These are phyloP conservation scores for Chromobotia macracanthus DNA, from an alignment of 2,797 vertebrate genomes.

Conservation along the genomic window DNA sequence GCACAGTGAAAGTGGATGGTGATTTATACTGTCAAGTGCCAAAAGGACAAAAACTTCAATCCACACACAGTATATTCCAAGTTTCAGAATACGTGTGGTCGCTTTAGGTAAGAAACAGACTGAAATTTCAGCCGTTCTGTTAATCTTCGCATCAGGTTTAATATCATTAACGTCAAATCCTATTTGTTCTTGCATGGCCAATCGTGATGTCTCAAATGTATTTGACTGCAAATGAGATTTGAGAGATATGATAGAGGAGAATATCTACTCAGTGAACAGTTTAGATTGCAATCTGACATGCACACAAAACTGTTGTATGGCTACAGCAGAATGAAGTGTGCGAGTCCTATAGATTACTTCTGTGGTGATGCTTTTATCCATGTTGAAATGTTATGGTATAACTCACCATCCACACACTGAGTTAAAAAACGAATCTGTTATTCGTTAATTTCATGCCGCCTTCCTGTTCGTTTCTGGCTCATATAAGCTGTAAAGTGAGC, in stretches of 20 bases:
- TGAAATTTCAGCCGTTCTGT: not conserved
- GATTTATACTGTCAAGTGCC: not conserved
- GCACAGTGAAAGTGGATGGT: not conserved
- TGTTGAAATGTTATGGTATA: no score
- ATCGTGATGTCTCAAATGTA: not conserved
- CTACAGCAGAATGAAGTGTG: not conserved
- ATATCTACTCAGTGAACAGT: not conserved
- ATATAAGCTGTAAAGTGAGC: no score
- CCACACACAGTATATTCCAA: not conserved
- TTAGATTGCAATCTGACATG: not conserved
- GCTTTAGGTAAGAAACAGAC: not conserved
- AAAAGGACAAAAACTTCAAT: not conserved
- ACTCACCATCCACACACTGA: no score
- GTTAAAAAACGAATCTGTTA: no score
- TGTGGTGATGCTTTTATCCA: not conserved
- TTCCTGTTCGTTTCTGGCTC: no score
- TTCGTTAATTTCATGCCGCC: no score
- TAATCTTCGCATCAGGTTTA: not conserved
- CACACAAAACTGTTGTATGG: not conserved
- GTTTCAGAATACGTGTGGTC: not conserved
- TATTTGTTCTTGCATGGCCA: not conserved
- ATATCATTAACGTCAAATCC: not conserved
- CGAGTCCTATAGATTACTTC: not conserved
- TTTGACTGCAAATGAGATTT: not conserved
- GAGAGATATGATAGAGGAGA: not conserved